phyloP scores from a whole-genome alignment of 2,888 invertebrate genomes.

The Campoplex capitator region DNA sequence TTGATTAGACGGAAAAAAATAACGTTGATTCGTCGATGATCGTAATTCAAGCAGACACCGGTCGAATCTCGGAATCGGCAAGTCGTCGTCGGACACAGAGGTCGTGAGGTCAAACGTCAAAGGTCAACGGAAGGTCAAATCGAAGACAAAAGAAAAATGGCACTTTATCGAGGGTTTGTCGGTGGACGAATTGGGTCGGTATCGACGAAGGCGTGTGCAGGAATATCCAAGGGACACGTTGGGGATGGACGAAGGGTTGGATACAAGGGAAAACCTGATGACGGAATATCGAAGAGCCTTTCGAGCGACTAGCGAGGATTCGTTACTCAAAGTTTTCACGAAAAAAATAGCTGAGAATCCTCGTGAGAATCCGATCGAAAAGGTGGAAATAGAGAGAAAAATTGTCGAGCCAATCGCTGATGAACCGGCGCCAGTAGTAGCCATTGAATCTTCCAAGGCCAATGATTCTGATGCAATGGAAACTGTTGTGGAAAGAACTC shows the following conservation, averaged over 20 bases:
- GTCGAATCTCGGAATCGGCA: conserved; percentile 74
- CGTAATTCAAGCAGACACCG: conserved; percentile 72
- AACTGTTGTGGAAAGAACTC: conserved; percentile 70
- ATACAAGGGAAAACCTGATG: conserved; percentile 67
- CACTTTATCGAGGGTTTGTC: conserved; percentile 85
- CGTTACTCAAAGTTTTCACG: conserved; percentile 71
- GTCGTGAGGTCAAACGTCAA: conserved; percentile 76
- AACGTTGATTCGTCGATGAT: neutral
- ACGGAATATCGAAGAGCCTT: conserved; percentile 81
- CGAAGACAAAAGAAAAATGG: conserved; percentile 77
- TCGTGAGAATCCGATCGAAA: neutral
- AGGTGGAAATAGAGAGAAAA: conserved; percentile 2
- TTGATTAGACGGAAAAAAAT: neutral
- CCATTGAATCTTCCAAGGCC: conserved; percentile 4
- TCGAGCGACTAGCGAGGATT: conserved; percentile 77
- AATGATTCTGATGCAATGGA: conserved; percentile 74
- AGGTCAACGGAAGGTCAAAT: conserved; percentile 65
- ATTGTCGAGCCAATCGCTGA: neutral
- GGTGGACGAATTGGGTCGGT: conserved; percentile 86
- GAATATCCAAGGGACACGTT: conserved; percentile 82
- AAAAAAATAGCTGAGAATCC: conserved; percentile 17
- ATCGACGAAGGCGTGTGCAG: conserved; percentile 85
- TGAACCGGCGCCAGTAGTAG: conserved; percentile 1
- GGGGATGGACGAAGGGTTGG: conserved; percentile 64
- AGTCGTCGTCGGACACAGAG: conserved; percentile 83